These are phyloP conservation scores for Odocoileus virginianus DNA, from an alignment of 2,113 vertebrate genomes.

Conservation along the genomic window DNA sequence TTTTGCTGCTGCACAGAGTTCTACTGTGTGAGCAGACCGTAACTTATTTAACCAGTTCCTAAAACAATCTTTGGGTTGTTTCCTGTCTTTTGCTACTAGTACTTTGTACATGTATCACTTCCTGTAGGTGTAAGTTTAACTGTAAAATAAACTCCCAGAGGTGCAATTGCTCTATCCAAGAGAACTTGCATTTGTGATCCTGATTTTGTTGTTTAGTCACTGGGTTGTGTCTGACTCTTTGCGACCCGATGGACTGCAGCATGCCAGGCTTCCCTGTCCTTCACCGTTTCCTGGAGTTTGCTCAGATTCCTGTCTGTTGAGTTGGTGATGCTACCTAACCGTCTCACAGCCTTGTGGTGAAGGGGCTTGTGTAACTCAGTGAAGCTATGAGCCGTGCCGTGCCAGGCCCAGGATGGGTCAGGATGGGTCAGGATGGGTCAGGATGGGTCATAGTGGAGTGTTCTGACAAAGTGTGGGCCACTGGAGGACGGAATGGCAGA, in stretches of 20 bases:
- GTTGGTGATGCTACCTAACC: neutral
- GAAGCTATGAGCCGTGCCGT: neutral
- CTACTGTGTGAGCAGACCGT: neutral
- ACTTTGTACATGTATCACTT: neutral
- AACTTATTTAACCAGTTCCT: neutral
- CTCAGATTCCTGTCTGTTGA: neutral
- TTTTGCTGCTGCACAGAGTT: rapidly evolving
- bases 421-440: neutral
- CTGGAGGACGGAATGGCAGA: neutral
- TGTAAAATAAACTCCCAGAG: neutral
- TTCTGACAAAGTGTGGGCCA: neutral
- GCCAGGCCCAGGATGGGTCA: neutral
- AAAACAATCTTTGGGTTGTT: neutral
- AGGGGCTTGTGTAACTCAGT: neutral
- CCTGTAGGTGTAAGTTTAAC: neutral
- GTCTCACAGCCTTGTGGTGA: neutral
- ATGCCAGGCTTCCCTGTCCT: neutral
- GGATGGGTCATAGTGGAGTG: neutral
- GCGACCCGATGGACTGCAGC: neutral
- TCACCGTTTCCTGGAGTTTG: neutral
- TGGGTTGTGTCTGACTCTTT: neutral
- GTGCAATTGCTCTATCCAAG: neutral
- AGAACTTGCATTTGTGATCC: neutral
- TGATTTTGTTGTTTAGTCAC: neutral
- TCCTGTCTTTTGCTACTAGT: neutral